Percentiles rank a stretch among this genome's conserved stretches.
These are phyloP conservation scores for Steinernema khuongi DNA, from an alignment of 1,140 invertebrate genomes.

Conservation along the genomic window DNA sequence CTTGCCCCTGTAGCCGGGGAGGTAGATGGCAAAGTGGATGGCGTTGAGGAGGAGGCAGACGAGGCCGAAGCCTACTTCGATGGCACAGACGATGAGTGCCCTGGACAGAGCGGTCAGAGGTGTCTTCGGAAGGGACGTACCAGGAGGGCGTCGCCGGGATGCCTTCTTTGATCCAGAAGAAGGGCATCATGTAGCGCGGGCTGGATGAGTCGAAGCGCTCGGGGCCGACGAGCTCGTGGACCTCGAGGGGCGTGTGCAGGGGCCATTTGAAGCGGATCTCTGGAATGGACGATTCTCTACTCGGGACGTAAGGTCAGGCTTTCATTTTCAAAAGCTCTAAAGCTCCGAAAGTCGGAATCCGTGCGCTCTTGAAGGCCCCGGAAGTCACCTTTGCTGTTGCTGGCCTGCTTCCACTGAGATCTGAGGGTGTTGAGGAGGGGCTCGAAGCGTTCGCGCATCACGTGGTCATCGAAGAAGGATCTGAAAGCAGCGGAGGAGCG, in stretches of 20 bases:
- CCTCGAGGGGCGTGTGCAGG: conserved; percentile 50
- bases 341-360: background rate
- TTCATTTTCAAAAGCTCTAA: background rate
- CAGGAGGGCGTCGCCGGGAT: conserved; percentile 50
- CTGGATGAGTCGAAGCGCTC: conserved; percentile 46
- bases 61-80: conserved; percentile 49
- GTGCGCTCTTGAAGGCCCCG: background rate
- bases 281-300: too few relatives aligned
- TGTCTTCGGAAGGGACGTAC: conserved; percentile 22
- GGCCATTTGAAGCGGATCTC: conserved; percentile 53
- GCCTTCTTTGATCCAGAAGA: conserved; percentile 46
- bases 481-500: too few relatives aligned
- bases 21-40: conserved; percentile 47
- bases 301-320: too few relatives aligned
- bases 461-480: background rate
- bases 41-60: conserved; percentile 52
- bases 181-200: conserved; percentile 52
- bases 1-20: conserved; percentile 31
- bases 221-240: conserved; percentile 52
- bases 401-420: background rate
- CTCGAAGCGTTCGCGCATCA: conserved; percentile 4
- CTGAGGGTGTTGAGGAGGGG: background rate
- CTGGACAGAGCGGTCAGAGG: conserved; percentile 30
- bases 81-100: conserved; percentile 51
- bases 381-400: background rate